phyloP scores from a whole-genome alignment of 2,888 invertebrate genomes.

The Zele albiditarsus region DNA sequence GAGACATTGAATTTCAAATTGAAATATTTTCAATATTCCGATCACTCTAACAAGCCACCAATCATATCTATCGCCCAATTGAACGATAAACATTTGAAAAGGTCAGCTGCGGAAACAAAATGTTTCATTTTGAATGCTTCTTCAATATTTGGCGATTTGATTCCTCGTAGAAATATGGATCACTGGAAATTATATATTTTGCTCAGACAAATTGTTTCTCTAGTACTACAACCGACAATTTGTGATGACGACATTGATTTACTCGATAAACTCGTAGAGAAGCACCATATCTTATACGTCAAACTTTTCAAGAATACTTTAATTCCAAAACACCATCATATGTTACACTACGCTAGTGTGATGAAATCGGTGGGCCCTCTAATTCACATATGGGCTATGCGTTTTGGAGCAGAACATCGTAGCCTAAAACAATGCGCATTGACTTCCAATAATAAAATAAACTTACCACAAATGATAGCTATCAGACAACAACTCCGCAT shows the following conservation, averaged over 20 bases:
- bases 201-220: constrained; percentile 36
- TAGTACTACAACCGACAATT: constrained; percentile 19
- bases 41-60: constrained; percentile 19
- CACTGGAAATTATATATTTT: constrained; percentile 38
- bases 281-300: constrained; percentile 33
- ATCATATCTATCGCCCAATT: not conserved
- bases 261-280: constrained; percentile 16
- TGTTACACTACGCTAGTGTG: constrained; percentile 41
- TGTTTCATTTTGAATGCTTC: constrained; percentile 9
- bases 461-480: constrained; percentile 38
- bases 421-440: constrained; percentile 31
- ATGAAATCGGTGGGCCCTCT: constrained; percentile 40
- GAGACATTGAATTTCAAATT: not conserved
- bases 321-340: constrained; percentile 41
- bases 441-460: constrained; percentile 32
- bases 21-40: constrained; percentile 11
- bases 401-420: constrained; percentile 41
- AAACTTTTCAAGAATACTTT: constrained; percentile 20
- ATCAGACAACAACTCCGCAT: constrained; percentile 37
- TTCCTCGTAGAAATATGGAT: constrained; percentile 27
- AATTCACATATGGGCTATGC: constrained; percentile 35
- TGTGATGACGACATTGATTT: not conserved
- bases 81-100: not conserved
- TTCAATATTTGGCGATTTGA: constrained; percentile 5
- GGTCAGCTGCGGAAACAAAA: constrained; percentile 29